These are phyloP conservation scores for Hippocampus mohnikei DNA, from an alignment of 2,113 vertebrate species.

Conservation along the genomic window DNA sequence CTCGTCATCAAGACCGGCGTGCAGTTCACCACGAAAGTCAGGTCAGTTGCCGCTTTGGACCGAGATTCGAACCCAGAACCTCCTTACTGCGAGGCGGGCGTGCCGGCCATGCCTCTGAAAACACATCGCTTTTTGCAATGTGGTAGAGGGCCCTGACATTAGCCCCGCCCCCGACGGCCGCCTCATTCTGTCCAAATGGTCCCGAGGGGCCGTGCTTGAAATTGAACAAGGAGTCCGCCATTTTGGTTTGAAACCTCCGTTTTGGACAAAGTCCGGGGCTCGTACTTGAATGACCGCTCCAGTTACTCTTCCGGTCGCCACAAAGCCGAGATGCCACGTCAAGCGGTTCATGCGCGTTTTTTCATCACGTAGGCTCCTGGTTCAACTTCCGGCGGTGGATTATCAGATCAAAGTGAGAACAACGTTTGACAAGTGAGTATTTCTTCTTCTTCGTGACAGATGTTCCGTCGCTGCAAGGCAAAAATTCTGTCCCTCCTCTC, in stretches of 20 bases:
- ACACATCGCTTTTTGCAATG: too few species aligned
- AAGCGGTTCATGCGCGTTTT: not conserved
- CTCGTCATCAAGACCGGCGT: constrained; percentile 95
- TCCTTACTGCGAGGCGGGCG: not conserved
- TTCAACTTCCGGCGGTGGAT: constrained; percentile 93
- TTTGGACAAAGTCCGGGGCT: too few species aligned
- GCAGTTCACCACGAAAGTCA: constrained; percentile 95
- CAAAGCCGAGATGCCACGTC: too few species aligned
- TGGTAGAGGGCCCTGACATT: too few species aligned
- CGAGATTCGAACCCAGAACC: not conserved
- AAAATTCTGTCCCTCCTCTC: not conserved
- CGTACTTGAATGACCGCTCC: too few species aligned
- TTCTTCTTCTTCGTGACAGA: not conserved
- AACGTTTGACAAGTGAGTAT: constrained; percentile 90
- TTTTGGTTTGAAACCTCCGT: too few species aligned
- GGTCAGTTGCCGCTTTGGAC: constrained; percentile 65
- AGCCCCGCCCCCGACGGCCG: too few species aligned
- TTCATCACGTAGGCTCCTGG: constrained; percentile 77
- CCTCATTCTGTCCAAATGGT: too few species aligned
- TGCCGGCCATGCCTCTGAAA: too few species aligned
- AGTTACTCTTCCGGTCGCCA: too few species aligned
- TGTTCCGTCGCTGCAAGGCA: not conserved
- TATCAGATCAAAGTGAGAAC: constrained; percentile 97
- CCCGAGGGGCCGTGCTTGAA: too few species aligned
- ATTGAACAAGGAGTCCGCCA: too few species aligned